phyloP scores from a whole-genome alignment of 2,797 vertebrate genomes.

The Chloroceryle inda region DNA sequence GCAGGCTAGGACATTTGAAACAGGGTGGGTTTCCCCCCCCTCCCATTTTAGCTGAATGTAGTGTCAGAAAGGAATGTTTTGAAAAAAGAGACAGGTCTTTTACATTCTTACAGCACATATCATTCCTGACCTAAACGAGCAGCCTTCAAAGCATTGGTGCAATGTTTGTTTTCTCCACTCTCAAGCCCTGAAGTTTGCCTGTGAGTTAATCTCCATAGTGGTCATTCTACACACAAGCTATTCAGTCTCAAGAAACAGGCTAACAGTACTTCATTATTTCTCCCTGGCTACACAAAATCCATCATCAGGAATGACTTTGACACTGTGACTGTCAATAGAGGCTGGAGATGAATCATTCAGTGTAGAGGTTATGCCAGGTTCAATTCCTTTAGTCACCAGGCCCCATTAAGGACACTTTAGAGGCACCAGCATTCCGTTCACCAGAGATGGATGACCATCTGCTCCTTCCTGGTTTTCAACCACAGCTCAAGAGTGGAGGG shows the following conservation, averaged over 20 bases:
- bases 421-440: background rate
- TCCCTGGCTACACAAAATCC: background rate
- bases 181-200: background rate
- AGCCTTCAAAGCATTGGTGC: background rate
- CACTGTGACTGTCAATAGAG: background rate
- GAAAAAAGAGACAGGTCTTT: background rate
- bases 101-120: background rate
- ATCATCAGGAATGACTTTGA: background rate
- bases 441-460: background rate
- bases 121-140: background rate
- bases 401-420: background rate
- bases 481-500: background rate
- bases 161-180: background rate
- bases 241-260: background rate
- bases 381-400: background rate
- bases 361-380: background rate
- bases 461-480: background rate
- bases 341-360: background rate
- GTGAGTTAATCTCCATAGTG: background rate
- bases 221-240: background rate
- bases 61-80: background rate
- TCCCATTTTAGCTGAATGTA: background rate
- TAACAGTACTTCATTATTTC: background rate
- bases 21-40: accelerated
- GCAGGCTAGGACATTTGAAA: background rate